Conservation (phyloP, 23 tunicate genomes). For the Diplosoma virens region DNA sequence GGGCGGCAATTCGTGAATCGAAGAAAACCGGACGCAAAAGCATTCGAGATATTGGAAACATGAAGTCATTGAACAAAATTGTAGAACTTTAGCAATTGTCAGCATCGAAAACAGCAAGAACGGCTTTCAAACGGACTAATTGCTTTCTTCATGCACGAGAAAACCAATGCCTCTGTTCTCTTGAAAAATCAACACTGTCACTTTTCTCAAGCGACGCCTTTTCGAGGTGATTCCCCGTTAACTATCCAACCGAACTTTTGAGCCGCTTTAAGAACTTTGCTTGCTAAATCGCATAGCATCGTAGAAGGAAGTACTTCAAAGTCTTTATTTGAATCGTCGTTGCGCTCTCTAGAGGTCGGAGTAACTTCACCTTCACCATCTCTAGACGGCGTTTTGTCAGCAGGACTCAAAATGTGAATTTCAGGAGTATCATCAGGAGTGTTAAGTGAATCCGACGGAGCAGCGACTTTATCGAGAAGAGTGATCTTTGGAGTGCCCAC, state of each 20-base stretch:
- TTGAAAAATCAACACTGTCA: too few relatives aligned
- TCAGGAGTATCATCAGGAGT: constrained; percentile 40
- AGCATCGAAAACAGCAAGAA: too few relatives aligned
- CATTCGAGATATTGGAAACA: too few relatives aligned
- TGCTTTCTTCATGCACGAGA: too few relatives aligned
- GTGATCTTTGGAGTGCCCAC: constrained; percentile 23
- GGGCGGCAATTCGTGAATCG: too few relatives aligned
- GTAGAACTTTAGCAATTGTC: too few relatives aligned
- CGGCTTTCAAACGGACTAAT: too few relatives aligned
- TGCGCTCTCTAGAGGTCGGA: constrained; percentile 36
- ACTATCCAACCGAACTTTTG: neutral
- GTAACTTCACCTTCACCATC: neutral
- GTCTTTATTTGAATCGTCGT: neutral
- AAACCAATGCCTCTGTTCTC: too few relatives aligned
- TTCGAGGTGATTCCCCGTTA: constrained; percentile 18
- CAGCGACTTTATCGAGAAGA: neutral
- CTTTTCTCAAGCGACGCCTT: too few relatives aligned
- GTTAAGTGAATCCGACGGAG: neutral
- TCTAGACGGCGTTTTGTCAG: constrained; percentile 26
- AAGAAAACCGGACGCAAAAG: too few relatives aligned
- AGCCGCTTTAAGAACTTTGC: constrained; percentile 21
- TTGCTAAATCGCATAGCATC: constrained; percentile 36
- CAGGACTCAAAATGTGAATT: constrained; percentile 9
- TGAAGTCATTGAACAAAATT: too few relatives aligned
- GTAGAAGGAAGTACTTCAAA: constrained; percentile 11